A percentile compares a stretch with the other conserved stretches of the same genome.
phyloP scores from a whole-genome alignment of 2,797 vertebrate species.

The Spea hammondii region DNA sequence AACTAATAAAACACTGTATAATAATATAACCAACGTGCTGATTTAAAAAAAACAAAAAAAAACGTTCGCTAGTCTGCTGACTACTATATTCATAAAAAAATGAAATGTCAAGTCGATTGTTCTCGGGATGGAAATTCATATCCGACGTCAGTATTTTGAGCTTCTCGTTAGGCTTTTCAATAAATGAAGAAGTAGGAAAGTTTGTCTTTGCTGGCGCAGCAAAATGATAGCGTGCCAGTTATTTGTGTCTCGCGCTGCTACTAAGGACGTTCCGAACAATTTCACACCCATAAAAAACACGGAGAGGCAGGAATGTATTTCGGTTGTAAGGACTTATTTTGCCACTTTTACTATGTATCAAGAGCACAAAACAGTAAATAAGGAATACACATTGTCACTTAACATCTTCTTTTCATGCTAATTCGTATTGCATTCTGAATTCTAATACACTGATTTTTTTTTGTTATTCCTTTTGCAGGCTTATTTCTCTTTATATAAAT shows the following conservation, averaged over 20 bases:
- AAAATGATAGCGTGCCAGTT: slow-evolving; percentile 12
- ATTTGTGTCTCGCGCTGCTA: slow-evolving; percentile 28
- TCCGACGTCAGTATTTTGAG: slow-evolving; percentile 21
- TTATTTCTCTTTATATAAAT: too few relatives aligned
- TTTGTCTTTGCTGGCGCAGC: slow-evolving; percentile 40
- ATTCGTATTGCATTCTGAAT: too few relatives aligned
- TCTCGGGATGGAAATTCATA: slow-evolving; percentile 20
- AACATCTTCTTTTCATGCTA: too few relatives aligned
- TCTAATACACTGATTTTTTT: too few relatives aligned
- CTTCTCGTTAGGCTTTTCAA: slow-evolving; percentile 32
- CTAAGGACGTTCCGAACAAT: background rate
- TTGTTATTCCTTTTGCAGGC: background rate
- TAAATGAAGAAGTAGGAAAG: slow-evolving; percentile 23
- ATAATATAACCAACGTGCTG: slow-evolving; percentile 13
- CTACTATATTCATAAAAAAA: slow-evolving; percentile 33
- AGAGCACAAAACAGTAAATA: background rate
- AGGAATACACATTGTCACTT: too few relatives aligned
- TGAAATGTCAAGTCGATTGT: slow-evolving; percentile 29
- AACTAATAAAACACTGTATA: background rate
- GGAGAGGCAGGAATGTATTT: slow-evolving; percentile 1
- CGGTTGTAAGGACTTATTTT: background rate
- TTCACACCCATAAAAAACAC: slow-evolving; percentile 11
- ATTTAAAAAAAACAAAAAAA: background rate
- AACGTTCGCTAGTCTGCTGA: slow-evolving; percentile 16
- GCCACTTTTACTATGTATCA: background rate